Evolutionary conservation across 2,888 invertebrate genomes (phyloP), one percentile per base, ranked within the genome.

Genomic region (Agriopis aurantiaria): DNA sequence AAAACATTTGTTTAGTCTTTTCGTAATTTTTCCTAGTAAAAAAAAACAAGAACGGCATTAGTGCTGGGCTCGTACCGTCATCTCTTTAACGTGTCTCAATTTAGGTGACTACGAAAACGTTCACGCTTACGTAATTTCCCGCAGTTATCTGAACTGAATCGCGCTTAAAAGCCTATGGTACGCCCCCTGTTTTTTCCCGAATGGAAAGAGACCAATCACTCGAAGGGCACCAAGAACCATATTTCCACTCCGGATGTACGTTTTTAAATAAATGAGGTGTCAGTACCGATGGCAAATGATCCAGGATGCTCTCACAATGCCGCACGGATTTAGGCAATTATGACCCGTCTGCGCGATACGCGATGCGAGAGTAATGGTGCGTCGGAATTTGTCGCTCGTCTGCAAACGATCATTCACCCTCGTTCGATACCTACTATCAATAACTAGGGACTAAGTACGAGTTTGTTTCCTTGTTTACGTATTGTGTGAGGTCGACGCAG

Each of bases 311-410:
- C 40, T 14, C 52, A 56, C 65, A 69, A 69, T 53, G 62, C 53
- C 48, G 48, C 56, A 48, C 53, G 43, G 65, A 62, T 70, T 66
- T 53, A 40, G 62, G 58, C 62, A 70, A 70, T 70, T 66, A 66
- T 63, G 53, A 48, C 53, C 41, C 56, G 53, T 62, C 62, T 62
- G 45, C 43, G 56, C 48, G 48, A 49, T 48, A 48, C 66, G 62
- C 57, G 52, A 40, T 3, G 49, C 49, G 49, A 43, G 58, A 62
- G 57, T 61, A 43, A 69, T 69, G 69, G 57, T 62, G 61, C 60
- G 59, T 55, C 48, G 59, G 59, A 59, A 59, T 69, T 65, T 69
- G 69, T 49, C 69, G 69, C 55, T 60, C 69, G 64, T 61, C 69
- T 65, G 61, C 60, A 2, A 60, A 46, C 60, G 60, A 65, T 45